Base-by-base conservation (phyloP, 2,113 vertebrate species). In the Sylvia atricapilla region DNA sequence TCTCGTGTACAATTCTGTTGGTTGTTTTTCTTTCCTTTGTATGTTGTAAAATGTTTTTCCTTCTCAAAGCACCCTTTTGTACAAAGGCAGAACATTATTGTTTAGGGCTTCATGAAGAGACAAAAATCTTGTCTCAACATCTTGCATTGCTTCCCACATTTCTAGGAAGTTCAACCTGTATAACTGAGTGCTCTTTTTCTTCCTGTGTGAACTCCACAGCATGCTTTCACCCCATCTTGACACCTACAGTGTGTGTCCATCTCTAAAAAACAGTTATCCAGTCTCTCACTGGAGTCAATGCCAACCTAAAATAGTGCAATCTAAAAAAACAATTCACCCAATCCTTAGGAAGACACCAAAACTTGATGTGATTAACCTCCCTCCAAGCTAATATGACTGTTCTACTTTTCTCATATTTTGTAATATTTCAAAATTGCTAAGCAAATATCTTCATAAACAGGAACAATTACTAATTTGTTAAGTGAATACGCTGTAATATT, bases 1-100 rank as follows among this genome's bases (percentile, higher is more conserved):
- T 60, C 47, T 50, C 0, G 0, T 1, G 1, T 39, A 39, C 11
- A 35, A 11, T 55, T 64, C 15, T 58, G 18, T 18, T 59, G 9
- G 49, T 50, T 50, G 23, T 49, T 24, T 49, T n/a, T 8, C 1
- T 1, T 60, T 81, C 39, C n/a, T 52, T 25, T 58, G 4, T 27
- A 5, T 14, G 7, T 41, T 56, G 37, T 25, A 68, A 67, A 76
- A 62, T 15, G 3, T 9, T 56, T 89, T 73, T 23, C 14, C 13
- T 73, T 89, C 25, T n/a, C n/a, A n/a, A n/a, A n/a, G n/a, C n/a
- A n/a, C n/a, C n/a, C n/a, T n/a, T n/a, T 63, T 73, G 17, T 58
- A 28, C 30, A 63, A 72, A 27, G 12, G 25, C 16, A 67, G 33
- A 14, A 56, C 9, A 31, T 46, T 37, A 27, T 22, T 35, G 6